Evolutionary conservation across 2,888 invertebrate species (phyloP).

Genomic region (Phasia obesa): DNA sequence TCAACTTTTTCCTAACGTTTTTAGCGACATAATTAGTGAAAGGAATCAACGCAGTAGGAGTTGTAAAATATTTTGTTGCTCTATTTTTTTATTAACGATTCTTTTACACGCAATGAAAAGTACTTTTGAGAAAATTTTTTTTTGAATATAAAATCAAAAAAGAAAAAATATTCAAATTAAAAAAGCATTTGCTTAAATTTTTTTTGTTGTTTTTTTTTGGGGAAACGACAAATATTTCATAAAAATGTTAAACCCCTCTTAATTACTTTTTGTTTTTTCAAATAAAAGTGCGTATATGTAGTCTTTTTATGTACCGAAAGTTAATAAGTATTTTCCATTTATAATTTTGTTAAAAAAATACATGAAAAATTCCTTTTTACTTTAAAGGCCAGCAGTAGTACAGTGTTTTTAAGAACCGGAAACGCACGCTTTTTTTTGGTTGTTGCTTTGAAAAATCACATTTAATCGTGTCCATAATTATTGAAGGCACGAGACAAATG

Average conservation of each 20-base stretch:
- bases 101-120: too few relatives aligned
- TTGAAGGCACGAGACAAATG: conserved; percentile 33
- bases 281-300: conserved; percentile 29
- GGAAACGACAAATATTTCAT: too few relatives aligned
- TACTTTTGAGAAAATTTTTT: too few relatives aligned
- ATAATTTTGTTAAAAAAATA: conserved; percentile 2
- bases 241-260: too few relatives aligned
- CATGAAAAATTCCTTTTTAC: not conserved
- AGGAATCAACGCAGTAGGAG: too few relatives aligned
- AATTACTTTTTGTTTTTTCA: not conserved
- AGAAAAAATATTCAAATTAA: too few relatives aligned
- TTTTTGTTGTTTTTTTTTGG: not conserved
- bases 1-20: too few relatives aligned
- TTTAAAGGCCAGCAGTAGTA: not conserved
- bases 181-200: not conserved
- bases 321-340: conserved; percentile 37
- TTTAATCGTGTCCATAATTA: conserved; percentile 46
- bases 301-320: not conserved
- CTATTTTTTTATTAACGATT: too few relatives aligned
- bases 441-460: not conserved
- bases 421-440: conserved; percentile 23
- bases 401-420: conserved; percentile 14
- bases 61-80: too few relatives aligned
- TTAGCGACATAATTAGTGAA: too few relatives aligned
- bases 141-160: too few relatives aligned